Conservation (phyloP, 1,140 invertebrate species). For the Maconellicoccus hirsutus region DNA sequence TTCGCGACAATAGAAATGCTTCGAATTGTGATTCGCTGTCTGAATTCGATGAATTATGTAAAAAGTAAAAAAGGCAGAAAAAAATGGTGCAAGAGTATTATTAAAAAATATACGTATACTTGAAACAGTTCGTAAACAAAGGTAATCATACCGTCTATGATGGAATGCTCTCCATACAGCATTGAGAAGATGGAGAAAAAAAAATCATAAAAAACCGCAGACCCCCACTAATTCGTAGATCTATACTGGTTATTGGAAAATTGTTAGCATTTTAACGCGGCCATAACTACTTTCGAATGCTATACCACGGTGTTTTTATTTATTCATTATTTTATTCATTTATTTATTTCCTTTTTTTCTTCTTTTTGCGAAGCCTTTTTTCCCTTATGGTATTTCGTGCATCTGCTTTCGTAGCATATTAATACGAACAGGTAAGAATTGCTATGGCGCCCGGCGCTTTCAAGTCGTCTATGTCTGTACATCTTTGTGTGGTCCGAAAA, state of each 20-base stretch:
- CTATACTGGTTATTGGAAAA: not conserved
- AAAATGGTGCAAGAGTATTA: too few species aligned
- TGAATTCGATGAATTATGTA: too few species aligned
- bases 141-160: too few species aligned
- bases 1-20: too few species aligned
- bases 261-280: not conserved
- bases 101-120: too few species aligned
- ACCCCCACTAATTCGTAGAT: not conserved
- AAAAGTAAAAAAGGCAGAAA: too few species aligned
- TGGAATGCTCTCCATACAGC: too few species aligned
- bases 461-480: not conserved
- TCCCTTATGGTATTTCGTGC: not conserved
- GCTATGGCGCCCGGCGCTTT: constrained; percentile 12
- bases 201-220: too few species aligned
- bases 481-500: constrained; percentile 19
- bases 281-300: not conserved
- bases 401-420: constrained; percentile 14
- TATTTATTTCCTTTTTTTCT: not conserved
- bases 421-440: constrained; percentile 17
- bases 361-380: not conserved
- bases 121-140: too few species aligned
- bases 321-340: not conserved
- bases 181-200: too few species aligned
- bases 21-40: too few species aligned
- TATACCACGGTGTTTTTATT: not conserved